phyloP scores from a whole-genome alignment of 2,888 invertebrate genomes.

The Lepidocyrtinus sp. region DNA sequence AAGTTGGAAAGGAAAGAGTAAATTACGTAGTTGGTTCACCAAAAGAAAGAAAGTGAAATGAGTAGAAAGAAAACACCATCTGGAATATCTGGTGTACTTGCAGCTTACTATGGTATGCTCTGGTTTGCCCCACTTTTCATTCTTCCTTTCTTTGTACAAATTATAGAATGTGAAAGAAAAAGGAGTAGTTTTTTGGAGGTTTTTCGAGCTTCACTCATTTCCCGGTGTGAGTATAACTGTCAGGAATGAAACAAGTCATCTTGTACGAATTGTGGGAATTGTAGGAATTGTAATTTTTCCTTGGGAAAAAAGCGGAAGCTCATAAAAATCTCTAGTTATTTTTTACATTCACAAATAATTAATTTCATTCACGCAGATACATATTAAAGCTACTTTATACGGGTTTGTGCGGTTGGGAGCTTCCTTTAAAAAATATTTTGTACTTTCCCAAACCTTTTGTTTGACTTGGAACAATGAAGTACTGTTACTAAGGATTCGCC shows the following conservation, averaged over 20 bases:
- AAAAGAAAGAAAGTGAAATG: conserved; percentile 4
- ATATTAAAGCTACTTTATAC: no score
- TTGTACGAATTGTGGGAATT: no score
- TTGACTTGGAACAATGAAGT: no score
- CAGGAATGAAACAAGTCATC: conserved; percentile 7
- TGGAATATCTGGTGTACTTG: conserved; percentile 9
- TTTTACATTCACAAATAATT: conserved; percentile 18
- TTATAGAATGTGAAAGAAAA: neutral
- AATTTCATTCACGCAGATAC: conserved; percentile 14
- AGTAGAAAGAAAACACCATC: conserved; percentile 14
- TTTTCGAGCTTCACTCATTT: conserved; percentile 8
- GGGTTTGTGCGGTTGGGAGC: no score
- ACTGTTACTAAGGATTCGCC: no score
- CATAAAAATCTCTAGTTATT: conserved; percentile 6
- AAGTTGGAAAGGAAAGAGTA: neutral
- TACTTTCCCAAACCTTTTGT: no score
- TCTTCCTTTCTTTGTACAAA: conserved; percentile 12
- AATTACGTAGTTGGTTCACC: neutral
- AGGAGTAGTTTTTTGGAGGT: neutral
- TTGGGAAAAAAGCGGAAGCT: neutral
- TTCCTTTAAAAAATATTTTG: no score
- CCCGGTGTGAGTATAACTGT: conserved; percentile 1
- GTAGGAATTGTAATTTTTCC: neutral
- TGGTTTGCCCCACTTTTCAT: conserved; percentile 1
- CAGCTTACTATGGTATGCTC: no score